These are phyloP conservation scores for Drosophila chauvacae DNA, from an alignment of 1,140 invertebrate genomes.

Conservation along the genomic window DNA sequence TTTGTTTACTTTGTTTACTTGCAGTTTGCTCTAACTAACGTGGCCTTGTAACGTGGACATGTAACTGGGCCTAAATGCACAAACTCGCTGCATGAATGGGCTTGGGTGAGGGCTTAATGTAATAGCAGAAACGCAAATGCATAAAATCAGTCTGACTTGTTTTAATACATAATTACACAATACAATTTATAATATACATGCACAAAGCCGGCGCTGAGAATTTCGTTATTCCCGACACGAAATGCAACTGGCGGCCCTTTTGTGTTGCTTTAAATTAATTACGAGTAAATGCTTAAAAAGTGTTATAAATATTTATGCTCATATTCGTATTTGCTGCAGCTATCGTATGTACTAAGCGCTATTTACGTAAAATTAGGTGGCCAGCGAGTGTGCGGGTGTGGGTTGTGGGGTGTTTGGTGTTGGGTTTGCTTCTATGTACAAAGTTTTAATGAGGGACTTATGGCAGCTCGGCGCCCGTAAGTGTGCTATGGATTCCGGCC, in stretches of 20 bases:
- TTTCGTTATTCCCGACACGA: slow-evolving; percentile 8
- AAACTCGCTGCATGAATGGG: slow-evolving; percentile 16
- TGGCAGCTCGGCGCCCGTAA: slow-evolving; percentile 17
- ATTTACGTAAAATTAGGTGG: slow-evolving; percentile 39
- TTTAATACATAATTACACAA: slow-evolving; percentile 55
- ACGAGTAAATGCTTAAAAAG: slow-evolving; percentile 49
- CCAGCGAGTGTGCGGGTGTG: slow-evolving; percentile 12
- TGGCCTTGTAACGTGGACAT: slow-evolving; percentile 1
- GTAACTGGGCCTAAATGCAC: slow-evolving; percentile 40
- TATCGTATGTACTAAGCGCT: slow-evolving; percentile 23
- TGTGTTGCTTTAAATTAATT: slow-evolving; percentile 42
- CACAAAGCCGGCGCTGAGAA: slow-evolving; percentile 27
- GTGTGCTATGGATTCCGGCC: slow-evolving; percentile 3
- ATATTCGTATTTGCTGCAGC: slow-evolving; percentile 12
- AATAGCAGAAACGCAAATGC: slow-evolving; percentile 59
- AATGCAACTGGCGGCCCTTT: slow-evolving; percentile 18
- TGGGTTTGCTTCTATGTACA: slow-evolving; percentile 30
- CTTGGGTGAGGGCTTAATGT: slow-evolving; percentile 32
- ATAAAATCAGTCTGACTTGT: slow-evolving; percentile 80
- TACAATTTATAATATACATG: slow-evolving; percentile 47
- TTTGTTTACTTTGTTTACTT: slow-evolving; percentile 31
- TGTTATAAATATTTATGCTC: slow-evolving; percentile 44
- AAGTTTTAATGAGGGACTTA: slow-evolving; percentile 18
- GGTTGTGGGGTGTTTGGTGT: background rate
- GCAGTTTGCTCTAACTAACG: slow-evolving; percentile 43